Evolutionary conservation across 1,140 invertebrate genomes (phyloP), one percentile per base, ranked within the genome.

Genomic region (Drosophila burlai): DNA sequence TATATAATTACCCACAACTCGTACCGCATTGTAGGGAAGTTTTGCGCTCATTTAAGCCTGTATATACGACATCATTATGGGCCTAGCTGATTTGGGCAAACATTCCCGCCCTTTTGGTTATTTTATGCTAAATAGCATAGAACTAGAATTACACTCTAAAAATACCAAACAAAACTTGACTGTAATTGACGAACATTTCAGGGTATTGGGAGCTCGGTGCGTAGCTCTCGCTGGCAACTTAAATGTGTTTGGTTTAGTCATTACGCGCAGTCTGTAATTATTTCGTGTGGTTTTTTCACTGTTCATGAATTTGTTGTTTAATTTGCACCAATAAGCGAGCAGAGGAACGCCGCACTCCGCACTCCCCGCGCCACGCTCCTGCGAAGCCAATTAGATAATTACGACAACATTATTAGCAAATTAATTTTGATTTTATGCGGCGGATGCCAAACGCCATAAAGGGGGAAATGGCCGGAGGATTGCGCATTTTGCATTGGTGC

Each of bases 361-460:
- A 0, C 8, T 16, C 21, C 7, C 7, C 21, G 2, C n/a, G 11
- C 42, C 10, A 0, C 24, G 1, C 46, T 4, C 15, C 47, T 29
- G 47, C 47, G 47, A 58, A 50, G 76, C 50, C 77, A 80, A 80
- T 80, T 80, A 80, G 78, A 74, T 80, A 80, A 80, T 80, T 80
- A 80, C 78, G 62, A 74, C 76, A 80, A 75, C 77, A 80, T 80
- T 80, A 80, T 80, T 80, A 80, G 78, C 78, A 80, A 80, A 80
- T 80, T 80, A 80, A 80, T 75, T 80, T 80, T 80, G 78, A 80
- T 80, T 80, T 80, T 75, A 75, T 80, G 78, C 62, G 47, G 54
- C 72, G 26, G 40, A 47, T 76, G 72, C 74, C 49, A 59, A 66
- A 74, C 38, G 43, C 64, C 63, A 69, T 24, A 60, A 67, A 38